A percentile compares a stretch with the other conserved stretches of the same genome.
Conservation (phyloP, 1,140 invertebrate species). For the Aphaenogaster floridana region DNA sequence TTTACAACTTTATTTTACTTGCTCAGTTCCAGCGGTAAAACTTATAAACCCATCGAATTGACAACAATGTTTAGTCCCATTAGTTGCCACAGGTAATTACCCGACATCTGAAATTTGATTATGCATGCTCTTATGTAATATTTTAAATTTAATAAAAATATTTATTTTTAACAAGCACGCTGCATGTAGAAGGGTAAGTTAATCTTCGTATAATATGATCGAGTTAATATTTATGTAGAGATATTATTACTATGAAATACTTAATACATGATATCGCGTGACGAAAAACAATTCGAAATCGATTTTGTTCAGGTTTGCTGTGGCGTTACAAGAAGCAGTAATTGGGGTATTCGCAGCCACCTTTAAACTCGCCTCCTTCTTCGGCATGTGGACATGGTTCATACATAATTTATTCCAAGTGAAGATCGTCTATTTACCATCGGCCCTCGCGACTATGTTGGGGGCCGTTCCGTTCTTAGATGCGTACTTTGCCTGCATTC, state of each 20-base stretch:
- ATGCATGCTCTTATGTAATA: not conserved
- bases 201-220: conserved; percentile 15
- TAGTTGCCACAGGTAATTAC: conserved; percentile 85
- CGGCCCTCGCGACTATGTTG: conserved; percentile 96
- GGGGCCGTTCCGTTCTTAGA: conserved; percentile 98
- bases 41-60: conserved; percentile 97
- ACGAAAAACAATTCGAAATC: conserved; percentile 10
- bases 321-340: conserved; percentile 91
- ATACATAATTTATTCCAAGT: conserved; percentile 98
- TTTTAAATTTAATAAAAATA: conserved; percentile 30
- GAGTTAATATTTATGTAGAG: not conserved
- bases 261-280: not conserved
- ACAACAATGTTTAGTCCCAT: conserved; percentile 92
- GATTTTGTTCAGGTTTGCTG: conserved; percentile 89
- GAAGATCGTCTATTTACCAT: conserved; percentile 97
- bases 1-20: conserved; percentile 98
- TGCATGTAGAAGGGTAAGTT: conserved; percentile 78
- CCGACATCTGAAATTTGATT: conserved; percentile 23
- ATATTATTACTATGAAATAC: conserved; percentile 4
- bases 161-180: conserved; percentile 69
- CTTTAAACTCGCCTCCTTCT: conserved; percentile 98
- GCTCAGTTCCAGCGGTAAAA: conserved; percentile 94
- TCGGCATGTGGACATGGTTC: conserved; percentile 99
- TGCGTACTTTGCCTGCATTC: conserved; percentile 97
- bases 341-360: conserved; percentile 96